phyloP scores from a whole-genome alignment of 2,888 invertebrate genomes.

The Athetis lepigone region DNA sequence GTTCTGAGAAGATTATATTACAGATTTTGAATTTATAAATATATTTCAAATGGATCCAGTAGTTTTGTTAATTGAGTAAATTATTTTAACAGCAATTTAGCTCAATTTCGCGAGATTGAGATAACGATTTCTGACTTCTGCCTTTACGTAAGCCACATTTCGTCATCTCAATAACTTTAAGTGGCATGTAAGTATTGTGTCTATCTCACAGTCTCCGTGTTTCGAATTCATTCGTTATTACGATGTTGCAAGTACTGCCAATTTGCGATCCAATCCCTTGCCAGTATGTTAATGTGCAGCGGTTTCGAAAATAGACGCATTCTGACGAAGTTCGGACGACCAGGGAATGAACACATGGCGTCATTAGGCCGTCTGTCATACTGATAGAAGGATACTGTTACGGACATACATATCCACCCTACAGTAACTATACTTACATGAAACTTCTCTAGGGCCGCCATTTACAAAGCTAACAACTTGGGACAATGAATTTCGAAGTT shows the following conservation, averaged over 20 bases:
- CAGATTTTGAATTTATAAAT: constrained; percentile 1
- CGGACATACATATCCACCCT: constrained; percentile 51
- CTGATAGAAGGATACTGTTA: constrained; percentile 58
- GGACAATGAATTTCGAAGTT: constrained; percentile 50
- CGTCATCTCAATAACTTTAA: constrained; percentile 12
- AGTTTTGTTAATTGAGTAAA: neutral
- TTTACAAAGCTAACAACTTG: constrained; percentile 45
- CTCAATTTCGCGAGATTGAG: too few species aligned
- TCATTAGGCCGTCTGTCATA: constrained; percentile 66
- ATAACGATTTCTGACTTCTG: neutral
- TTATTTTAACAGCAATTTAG: neutral
- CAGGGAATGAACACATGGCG: constrained; percentile 67
- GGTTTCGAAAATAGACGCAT: constrained; percentile 67
- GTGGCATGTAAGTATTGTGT: constrained; percentile 22
- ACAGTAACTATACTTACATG: constrained; percentile 43
- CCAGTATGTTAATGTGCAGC: constrained; percentile 69
- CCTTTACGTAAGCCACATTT: neutral
- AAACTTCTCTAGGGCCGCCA: constrained; percentile 45
- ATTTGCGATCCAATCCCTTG: constrained; percentile 68
- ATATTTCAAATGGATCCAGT: neutral
- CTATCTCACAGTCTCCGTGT: constrained; percentile 38
- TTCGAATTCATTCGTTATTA: constrained; percentile 65
- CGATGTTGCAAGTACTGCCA: constrained; percentile 66
- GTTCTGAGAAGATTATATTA: neutral
- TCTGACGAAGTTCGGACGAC: constrained; percentile 59